Base-by-base conservation (phyloP, 2,113 vertebrate genomes). In the Erythrolamprus reginae region DNA sequence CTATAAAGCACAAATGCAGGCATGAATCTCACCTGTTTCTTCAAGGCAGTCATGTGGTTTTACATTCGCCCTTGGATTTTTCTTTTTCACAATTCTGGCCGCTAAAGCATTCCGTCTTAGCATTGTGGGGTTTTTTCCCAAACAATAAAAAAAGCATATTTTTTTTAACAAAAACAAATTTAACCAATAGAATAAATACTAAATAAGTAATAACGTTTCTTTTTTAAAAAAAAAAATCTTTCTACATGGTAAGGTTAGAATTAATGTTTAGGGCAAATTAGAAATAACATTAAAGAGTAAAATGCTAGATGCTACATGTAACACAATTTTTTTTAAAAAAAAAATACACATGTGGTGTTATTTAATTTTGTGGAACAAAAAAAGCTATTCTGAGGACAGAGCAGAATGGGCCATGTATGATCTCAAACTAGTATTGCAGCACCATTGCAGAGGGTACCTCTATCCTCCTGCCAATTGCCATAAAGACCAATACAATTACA, bases 81-180 rank as follows among this genome's bases (percentile, higher is more conserved):
- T 94, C 90, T 88, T 93, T 96, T 94, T 50, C 88, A 33, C 28
- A 89, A 5, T 89, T 90, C 86, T 93, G 89, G 92, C 90, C 89
- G 91, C 90, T 90, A 90, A 94, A 87, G 89, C 0, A 85, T 91
- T 83, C 38, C 90, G 94, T 82, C 95, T 95, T 53, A 21, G 23
- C 45, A 84, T 88, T 28, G 21, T 7, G n/a, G 33, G n/a, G 33
- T n/a, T 77, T 87, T 70, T 23, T 2, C 84, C 51, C 51, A 51
- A 28, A 12, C 47, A 88, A 48, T 61, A 19, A 83, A 84, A 45
- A 88, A 82, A 85, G 10, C 24, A 86, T 4, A 61, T 17, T 28
- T 21, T 28, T 90, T 77, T 86, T 86, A n/a, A 84, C 23, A 33
- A 24, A 89, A 51, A 77, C 47, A 77, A 77, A 77, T 48, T 89